These are phyloP conservation scores for Dolichopus griseipennis DNA, from an alignment of 2,888 invertebrate species.

Conservation along the genomic window DNA sequence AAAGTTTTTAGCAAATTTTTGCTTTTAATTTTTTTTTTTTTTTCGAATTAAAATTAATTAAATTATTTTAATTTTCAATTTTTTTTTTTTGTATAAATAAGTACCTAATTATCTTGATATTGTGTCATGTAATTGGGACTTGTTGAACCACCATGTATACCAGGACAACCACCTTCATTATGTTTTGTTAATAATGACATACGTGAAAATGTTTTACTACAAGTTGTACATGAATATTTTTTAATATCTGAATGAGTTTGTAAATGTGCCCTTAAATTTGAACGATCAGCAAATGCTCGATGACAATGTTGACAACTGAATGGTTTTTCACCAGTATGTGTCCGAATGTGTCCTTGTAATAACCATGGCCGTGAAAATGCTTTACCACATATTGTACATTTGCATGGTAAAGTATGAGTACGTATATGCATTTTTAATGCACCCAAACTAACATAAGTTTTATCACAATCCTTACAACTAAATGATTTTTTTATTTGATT, in stretches of 20 bases:
- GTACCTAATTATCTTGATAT: slow-evolving; percentile 14
- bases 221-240: slow-evolving; percentile 88
- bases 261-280: slow-evolving; percentile 90
- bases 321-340: slow-evolving; percentile 97
- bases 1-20: background rate
- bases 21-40: background rate
- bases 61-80: background rate
- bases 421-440: slow-evolving; percentile 98
- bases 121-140: slow-evolving; percentile 13
- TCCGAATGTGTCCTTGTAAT: slow-evolving; percentile 93
- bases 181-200: slow-evolving; percentile 95
- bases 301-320: slow-evolving; percentile 93
- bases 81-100: background rate
- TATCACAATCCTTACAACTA: slow-evolving; percentile 93
- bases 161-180: slow-evolving; percentile 78
- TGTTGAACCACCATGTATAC: slow-evolving; percentile 28
- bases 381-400: slow-evolving; percentile 92
- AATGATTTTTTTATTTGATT: slow-evolving; percentile 84
- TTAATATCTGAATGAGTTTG: slow-evolving; percentile 98
- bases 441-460: slow-evolving; percentile 89
- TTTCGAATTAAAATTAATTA: background rate
- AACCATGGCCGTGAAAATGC: slow-evolving; percentile 97
- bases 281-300: slow-evolving; percentile 93
- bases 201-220: slow-evolving; percentile 92
- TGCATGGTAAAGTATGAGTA: slow-evolving; percentile 95